Percentiles rank a stretch among this genome's conserved stretches.
phyloP scores from a whole-genome alignment of 2,797 vertebrate species.

The Coracias cyanogaster region DNA sequence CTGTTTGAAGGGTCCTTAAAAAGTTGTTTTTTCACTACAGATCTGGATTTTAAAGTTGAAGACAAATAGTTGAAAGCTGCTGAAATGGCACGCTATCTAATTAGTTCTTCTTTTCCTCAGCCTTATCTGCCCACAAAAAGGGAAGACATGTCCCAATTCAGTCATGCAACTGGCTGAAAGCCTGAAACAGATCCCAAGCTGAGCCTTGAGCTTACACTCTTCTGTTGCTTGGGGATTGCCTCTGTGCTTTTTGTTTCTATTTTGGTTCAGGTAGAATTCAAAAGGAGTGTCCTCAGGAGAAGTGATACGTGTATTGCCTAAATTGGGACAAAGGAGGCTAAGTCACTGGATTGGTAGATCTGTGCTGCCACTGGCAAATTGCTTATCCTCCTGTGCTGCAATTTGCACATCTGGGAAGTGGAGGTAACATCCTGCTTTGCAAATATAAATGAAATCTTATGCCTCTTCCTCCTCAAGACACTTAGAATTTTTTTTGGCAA shows the following conservation, averaged over 20 bases:
- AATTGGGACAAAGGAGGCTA: neutral
- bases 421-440: neutral
- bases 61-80: slow-evolving; percentile 12
- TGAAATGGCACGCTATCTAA: neutral
- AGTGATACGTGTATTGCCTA: neutral
- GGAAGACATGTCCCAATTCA: neutral
- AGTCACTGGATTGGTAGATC: neutral
- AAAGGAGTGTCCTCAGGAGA: neutral
- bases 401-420: neutral
- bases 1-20: slow-evolving; percentile 14
- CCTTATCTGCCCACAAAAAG: neutral
- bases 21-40: slow-evolving; percentile 23
- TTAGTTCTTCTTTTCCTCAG: slow-evolving; percentile 6
- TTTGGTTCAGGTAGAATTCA: neutral
- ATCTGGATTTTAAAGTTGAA: slow-evolving; percentile 30
- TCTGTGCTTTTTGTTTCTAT: neutral
- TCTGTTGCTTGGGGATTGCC: neutral
- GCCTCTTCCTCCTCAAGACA: neutral
- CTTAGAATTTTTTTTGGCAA: neutral
- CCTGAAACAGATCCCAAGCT: neutral
- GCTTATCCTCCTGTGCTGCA: neutral
- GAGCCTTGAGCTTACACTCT: neutral
- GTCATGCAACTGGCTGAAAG: neutral
- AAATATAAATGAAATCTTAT: neutral
- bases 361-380: neutral